Base-by-base conservation (phyloP, 2,113 vertebrate species). In the Eretmochelys imbricata region DNA sequence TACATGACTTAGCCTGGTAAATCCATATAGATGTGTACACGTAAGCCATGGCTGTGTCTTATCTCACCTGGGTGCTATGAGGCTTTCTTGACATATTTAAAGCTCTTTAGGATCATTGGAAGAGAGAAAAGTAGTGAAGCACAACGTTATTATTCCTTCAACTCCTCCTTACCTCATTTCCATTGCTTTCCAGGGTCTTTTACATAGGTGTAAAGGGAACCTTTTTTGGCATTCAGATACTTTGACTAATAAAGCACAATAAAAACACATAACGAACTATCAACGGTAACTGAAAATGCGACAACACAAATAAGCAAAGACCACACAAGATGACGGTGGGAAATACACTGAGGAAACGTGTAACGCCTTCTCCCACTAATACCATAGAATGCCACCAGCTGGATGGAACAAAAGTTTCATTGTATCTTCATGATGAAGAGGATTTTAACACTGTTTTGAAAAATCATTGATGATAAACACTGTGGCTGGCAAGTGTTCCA, bases 241-340 rank as follows among this genome's bases (percentile, higher is more conserved):
- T 88, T 89, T 82, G 50, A 87, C 48, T 51, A 62, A 53, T 25
- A 75, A 54, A 82, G 22, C 88, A 84, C 42, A 85, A 89, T 94
- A 80, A 48, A 31, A 50, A 80, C 49, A 75, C 46, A 84, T 27
- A 90, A 22, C 76, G 46, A 48, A 50, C 31, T 72, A 54, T 65
- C 53, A 25, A 76, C 31, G 62, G 57, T 50, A 46, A 19, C 51
- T 29, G 49, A 83, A 87, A 42, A 54, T 65, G 82, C 46, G 69
- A 49, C 65, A 87, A 88, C 22, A 80, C 42, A 62, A 6, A 84
- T 1, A 84, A 91, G 62, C 62, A 84, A 91, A 94, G 92, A 95
- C 93, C 90, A 96, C 95, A 97, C 90, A 95, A 88, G 95, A 55
- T 46, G 82, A 76, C 54, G 38, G 65, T 20, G 90, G 87, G 42